Base-by-base conservation (phyloP, 2,797 vertebrate genomes). In the Trematomus bernacchii region DNA sequence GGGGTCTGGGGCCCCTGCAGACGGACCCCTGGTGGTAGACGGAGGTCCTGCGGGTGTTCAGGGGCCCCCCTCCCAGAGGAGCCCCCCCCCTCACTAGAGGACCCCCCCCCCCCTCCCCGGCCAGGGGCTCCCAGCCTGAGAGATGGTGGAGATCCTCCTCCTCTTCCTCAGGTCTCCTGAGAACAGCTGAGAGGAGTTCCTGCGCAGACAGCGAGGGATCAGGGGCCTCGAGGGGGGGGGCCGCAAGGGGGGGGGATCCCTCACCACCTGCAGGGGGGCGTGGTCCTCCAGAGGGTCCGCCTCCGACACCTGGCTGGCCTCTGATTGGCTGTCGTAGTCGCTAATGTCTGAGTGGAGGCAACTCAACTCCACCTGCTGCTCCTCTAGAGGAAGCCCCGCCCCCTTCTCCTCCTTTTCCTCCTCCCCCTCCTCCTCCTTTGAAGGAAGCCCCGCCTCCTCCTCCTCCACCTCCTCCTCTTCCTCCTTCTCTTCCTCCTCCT, bases 131-230 rank as follows among this genome's bases (percentile, higher is more conserved):
- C 92, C 93, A 0, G 92, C 30, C 83, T 91, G 92, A 23, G 90
- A 94, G 62, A 93, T 55, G 69, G 91, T 91, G 37, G 94, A 95
- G 51, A 94, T 79, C 60, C 84, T 90, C 21, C 91, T 90, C 75
- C 71, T 92, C 84, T 77, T 93, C 52, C 77, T 85, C n/a, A 77
- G 16, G 1, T 97, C 96, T 0, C 89, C 73, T 0, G 90, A 80
- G 7, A 94, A 89, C 33, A 82, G 47, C 82, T 94, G 95, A 3
- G 96, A 96, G 5, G 96, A 97, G 72, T 92, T 86, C 0, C 95
- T 95, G 7, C 96, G 91, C 51, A 97, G 93, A 89, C 95, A 97
- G 43, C 92, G 92, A 0, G 96, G 95, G 2, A 94, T 94, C 65
- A 96, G 84, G 4, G 93, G 86, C 57, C 92, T 68, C 0, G 85